Evolutionary conservation across 2,888 invertebrate genomes (phyloP), one percentile per base, ranked within the genome.

Genomic region (Tyria jacobaeae): DNA sequence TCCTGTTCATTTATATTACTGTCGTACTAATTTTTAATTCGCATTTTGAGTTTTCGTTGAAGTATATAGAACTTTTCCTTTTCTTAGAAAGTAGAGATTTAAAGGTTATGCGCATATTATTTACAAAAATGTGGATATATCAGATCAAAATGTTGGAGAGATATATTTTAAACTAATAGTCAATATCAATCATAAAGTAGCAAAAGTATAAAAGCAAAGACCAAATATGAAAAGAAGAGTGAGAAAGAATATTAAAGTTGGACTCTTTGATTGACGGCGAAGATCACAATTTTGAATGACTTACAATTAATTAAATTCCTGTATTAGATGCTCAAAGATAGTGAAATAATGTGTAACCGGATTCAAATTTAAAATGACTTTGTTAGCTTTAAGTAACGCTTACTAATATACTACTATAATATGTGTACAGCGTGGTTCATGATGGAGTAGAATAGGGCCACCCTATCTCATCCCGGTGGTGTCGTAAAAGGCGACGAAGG

Each of bases 1-100:
- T 62, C 62, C 62, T 57, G 62, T 62, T 39, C 37, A 41, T 27
- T 52, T 57, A 60, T 52, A 53, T 53, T 60, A 50, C 44, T 50
- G 54, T 34, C 41, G 47, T 53, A 60, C 37, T 41, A 39, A 48
- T 54, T 48, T 50, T 50, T 53, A 12, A 55, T 60, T 55, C 56
- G 48, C 31, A n/a, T 60, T 37, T 41, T 25, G 27, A 25, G 60
- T 60, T 60, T 41, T 34, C 50, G 44, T n/a, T n/a, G 50, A 27
- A 7, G 10, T 15, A 27, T 25, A 49, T 57, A 41, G 39, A 52
- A 48, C 37, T 47, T 52, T 58, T 15, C 5, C 24, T 5, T 51
- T 52, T 47, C 17, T 44, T 17, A 14, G 41, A 44, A 31, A 31
- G 14, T 17, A 27, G 7, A 27, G 5, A 3, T 31, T 31, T 31